Conservation (phyloP, 1,140 invertebrate genomes). For the Penaeus japonicus region DNA sequence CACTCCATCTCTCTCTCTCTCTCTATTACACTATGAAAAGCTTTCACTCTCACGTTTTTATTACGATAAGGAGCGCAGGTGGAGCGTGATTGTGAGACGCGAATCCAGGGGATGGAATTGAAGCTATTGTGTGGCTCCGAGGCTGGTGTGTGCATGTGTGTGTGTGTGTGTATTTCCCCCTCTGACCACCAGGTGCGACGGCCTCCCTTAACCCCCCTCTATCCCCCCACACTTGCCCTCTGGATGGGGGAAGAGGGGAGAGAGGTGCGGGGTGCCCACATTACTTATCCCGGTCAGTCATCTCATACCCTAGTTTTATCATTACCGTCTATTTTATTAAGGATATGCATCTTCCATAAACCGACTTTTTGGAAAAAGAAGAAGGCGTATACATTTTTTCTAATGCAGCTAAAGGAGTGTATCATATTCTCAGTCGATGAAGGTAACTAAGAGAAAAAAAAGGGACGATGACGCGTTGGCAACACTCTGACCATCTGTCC, state of each 20-base stretch:
- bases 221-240: background rate
- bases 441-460: no score
- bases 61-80: background rate
- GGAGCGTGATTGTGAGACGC: conserved; percentile 37
- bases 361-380: no score
- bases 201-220: background rate
- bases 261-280: no score
- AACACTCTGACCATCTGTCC: background rate
- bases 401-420: no score
- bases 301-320: no score
- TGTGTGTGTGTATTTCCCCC: background rate
- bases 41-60: conserved; percentile 21
- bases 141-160: background rate
- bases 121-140: conserved; percentile 22
- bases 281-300: no score
- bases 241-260: no score
- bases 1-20: background rate
- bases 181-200: conserved; percentile 17
- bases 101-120: conserved; percentile 9
- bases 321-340: no score
- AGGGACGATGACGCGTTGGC: no score
- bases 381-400: no score
- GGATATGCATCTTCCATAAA: no score
- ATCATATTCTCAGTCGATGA: no score
- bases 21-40: background rate